These are phyloP conservation scores for Sparidentex hasta DNA, from an alignment of 2,797 vertebrate species.

Conservation along the genomic window DNA sequence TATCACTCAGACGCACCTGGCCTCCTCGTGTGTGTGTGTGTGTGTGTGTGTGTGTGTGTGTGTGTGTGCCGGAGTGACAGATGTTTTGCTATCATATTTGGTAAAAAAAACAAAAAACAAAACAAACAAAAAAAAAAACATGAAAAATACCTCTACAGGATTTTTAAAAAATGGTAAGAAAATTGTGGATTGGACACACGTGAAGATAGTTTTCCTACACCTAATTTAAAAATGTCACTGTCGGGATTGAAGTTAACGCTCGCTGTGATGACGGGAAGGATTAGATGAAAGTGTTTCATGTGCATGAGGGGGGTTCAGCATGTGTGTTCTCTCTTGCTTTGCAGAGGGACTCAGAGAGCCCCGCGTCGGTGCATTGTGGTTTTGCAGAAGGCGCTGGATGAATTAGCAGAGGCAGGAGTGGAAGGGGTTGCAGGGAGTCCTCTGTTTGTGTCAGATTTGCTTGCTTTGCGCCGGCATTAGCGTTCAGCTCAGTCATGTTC, in stretches of 20 bases:
- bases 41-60: conserved; percentile 21
- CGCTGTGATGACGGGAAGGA: not conserved
- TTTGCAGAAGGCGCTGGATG: conserved; percentile 24
- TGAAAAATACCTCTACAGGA: conserved; percentile 27
- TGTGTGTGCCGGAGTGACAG: conserved; percentile 43
- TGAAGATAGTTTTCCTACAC: conserved; percentile 12
- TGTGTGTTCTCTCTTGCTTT: conserved; percentile 23
- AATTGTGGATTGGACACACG: conserved; percentile 1
- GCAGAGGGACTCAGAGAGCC: conserved; percentile 4
- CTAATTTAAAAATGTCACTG: conserved; percentile 36
- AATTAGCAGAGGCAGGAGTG: conserved; percentile 47
- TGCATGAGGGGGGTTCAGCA: not conserved
- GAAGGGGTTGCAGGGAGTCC: conserved; percentile 35
- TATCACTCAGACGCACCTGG: conserved; percentile 74
- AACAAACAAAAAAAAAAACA: too few species aligned
- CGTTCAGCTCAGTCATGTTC: conserved; percentile 50
- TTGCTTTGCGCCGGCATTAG: conserved; percentile 31
- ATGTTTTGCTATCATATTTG: conserved; percentile 37
- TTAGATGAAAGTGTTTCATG: conserved; percentile 22
- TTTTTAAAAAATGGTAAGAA: conserved; percentile 7
- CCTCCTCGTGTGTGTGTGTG: conserved; percentile 17
- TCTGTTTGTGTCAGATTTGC: conserved; percentile 47
- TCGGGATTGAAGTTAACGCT: conserved; percentile 14
- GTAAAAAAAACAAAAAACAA: not conserved
- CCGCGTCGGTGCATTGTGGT: conserved; percentile 29